These are phyloP conservation scores for Lethenteron reissneri DNA, from an alignment of 2,113 vertebrate genomes.

Conservation along the genomic window DNA sequence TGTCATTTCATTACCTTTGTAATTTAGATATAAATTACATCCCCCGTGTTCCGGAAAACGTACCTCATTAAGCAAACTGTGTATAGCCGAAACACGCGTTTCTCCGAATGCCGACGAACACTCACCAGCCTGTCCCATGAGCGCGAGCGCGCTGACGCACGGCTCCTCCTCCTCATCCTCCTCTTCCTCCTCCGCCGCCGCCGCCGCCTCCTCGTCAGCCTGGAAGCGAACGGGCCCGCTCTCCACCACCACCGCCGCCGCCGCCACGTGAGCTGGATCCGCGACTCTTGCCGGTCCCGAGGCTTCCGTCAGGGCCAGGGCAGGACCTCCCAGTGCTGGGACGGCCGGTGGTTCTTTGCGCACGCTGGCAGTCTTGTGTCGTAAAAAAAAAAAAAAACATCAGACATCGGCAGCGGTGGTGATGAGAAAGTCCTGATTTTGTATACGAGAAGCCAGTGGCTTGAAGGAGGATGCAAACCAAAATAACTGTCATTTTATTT, in stretches of 20 bases:
- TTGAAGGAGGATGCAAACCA: slow-evolving; percentile 5
- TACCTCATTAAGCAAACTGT: too few relatives aligned
- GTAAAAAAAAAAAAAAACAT: background rate
- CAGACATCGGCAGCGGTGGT: background rate
- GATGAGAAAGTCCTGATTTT: background rate
- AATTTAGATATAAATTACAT: too few relatives aligned
- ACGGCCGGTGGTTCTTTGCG: too few relatives aligned
- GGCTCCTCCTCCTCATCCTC: slow-evolving; percentile 42
- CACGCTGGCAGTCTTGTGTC: too few relatives aligned
- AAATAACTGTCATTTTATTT: background rate
- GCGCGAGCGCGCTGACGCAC: slow-evolving; percentile 61
- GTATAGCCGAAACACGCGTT: too few relatives aligned
- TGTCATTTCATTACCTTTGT: too few relatives aligned
- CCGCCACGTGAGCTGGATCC: background rate
- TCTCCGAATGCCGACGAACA: too few relatives aligned
- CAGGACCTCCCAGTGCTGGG: too few relatives aligned
- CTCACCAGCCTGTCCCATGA: slow-evolving; percentile 49
- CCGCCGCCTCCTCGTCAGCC: slow-evolving; percentile 30
- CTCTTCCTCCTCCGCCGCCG: slow-evolving; percentile 16
- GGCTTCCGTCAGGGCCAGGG: background rate
- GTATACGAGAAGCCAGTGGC: too few relatives aligned
- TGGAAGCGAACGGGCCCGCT: slow-evolving; percentile 59
- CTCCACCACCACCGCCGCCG: slow-evolving; percentile 41
- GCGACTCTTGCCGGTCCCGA: background rate
- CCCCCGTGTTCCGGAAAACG: too few relatives aligned